phyloP scores from a whole-genome alignment of 2,113 vertebrate genomes.

The Montifringilla adamsi region DNA sequence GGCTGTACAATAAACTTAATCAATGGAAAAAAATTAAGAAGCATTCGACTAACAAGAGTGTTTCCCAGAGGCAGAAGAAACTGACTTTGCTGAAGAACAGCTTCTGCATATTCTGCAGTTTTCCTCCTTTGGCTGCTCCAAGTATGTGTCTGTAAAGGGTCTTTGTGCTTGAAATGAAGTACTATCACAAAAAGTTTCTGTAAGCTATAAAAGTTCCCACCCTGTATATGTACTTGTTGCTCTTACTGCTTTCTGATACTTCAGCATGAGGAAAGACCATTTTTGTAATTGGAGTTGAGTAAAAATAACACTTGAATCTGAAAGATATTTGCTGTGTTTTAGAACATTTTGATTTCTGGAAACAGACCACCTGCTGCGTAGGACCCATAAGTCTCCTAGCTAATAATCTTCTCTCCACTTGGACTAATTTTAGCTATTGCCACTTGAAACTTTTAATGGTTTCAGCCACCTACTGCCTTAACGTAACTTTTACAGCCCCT shows the following conservation, averaged over 20 bases:
- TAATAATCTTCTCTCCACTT: conserved; percentile 57
- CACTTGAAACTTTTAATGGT: conserved; percentile 65
- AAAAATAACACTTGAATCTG: conserved; percentile 59
- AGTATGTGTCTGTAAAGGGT: not conserved
- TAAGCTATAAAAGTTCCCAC: not conserved
- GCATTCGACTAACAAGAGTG: not conserved
- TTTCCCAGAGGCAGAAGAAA: not conserved
- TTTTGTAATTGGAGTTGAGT: conserved; percentile 53
- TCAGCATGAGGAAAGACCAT: conserved; percentile 46
- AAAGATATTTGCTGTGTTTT: conserved; percentile 32
- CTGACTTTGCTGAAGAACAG: not conserved
- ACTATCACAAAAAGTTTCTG: not conserved
- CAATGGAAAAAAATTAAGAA: not conserved
- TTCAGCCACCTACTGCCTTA: conserved; percentile 53
- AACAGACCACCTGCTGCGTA: conserved; percentile 66
- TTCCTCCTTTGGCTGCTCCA: not conserved
- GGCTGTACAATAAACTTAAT: not conserved
- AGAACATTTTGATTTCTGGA: conserved; percentile 46
- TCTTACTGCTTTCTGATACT: not conserved
- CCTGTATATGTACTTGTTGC: not conserved
- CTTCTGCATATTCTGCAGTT: not conserved
- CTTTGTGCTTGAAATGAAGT: not conserved
- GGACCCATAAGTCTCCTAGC: conserved; percentile 41
- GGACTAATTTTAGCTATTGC: conserved; percentile 60
- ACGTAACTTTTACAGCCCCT: conserved; percentile 37